These are phyloP conservation scores for Gavialis gangeticus DNA, from an alignment of 2,113 vertebrate species.

Conservation along the genomic window DNA sequence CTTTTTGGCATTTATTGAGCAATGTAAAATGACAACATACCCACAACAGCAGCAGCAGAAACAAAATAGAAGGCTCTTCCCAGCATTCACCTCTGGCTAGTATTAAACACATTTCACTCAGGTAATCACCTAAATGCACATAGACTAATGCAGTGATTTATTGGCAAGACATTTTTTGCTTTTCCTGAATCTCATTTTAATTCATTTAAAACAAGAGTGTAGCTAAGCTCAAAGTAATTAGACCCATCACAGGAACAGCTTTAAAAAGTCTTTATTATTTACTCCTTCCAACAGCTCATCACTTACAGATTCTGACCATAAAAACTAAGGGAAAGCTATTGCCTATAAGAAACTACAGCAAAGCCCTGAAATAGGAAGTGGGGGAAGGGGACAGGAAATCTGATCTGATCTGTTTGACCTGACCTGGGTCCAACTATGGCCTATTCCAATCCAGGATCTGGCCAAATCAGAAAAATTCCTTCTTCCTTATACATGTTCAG, in stretches of 20 bases:
- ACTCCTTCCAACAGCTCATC: not conserved
- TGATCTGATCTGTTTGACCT: constrained; percentile 32
- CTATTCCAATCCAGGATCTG: not conserved
- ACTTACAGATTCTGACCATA: constrained; percentile 31
- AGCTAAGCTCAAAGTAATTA: constrained; percentile 19
- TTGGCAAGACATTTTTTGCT: constrained; percentile 43
- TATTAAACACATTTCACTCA: constrained; percentile 50
- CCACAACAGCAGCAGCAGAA: not conserved
- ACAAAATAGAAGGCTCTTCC: not conserved
- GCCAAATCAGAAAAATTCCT: not conserved
- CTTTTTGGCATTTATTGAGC: constrained; percentile 41
- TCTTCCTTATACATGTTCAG: not conserved
- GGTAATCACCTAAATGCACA: constrained; percentile 57
- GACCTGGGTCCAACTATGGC: not conserved
- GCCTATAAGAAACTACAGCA: not conserved
- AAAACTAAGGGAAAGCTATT: not conserved
- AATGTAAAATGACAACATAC: constrained; percentile 7
- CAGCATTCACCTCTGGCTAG: constrained; percentile 67
- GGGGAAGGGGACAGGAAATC: constrained; percentile 2
- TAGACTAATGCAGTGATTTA: constrained; percentile 66
- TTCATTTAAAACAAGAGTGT: constrained; percentile 66
- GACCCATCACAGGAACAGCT: not conserved
- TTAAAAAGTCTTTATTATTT: not conserved
- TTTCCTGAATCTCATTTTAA: constrained; percentile 53
- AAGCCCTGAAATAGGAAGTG: constrained; percentile 18